Conservation (phyloP, 2,797 vertebrate genomes). For the Coregonus ussuriensis region DNA sequence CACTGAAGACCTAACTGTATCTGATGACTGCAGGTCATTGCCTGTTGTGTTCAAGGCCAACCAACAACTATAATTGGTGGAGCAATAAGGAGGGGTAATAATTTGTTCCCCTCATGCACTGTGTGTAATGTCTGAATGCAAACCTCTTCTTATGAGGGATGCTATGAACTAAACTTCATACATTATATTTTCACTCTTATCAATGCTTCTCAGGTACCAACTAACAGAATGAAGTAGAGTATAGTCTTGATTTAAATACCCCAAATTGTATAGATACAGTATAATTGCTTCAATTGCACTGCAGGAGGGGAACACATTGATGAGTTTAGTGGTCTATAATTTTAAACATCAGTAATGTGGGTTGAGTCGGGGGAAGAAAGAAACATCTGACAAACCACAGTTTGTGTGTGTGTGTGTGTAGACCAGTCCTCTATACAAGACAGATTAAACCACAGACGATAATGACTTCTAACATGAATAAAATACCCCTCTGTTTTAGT, state of each 20-base stretch:
- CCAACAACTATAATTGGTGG: not conserved
- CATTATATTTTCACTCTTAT: not conserved
- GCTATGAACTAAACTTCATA: not conserved
- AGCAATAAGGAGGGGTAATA: not conserved
- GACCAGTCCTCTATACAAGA: constrained; percentile 3
- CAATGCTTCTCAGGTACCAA: too few species aligned
- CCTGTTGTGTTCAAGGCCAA: constrained; percentile 7
- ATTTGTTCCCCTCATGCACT: too few species aligned
- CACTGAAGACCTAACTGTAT: not conserved
- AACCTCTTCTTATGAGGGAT: not conserved
- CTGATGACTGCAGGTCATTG: not conserved
- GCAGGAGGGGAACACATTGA: not conserved
- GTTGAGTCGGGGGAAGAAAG: not conserved
- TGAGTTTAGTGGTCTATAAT: constrained; percentile 28
- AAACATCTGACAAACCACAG: constrained; percentile 23
- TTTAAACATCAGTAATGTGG: constrained; percentile 28
- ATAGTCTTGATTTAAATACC: not conserved
- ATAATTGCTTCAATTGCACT: constrained; percentile 23
- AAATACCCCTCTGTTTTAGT: not conserved
- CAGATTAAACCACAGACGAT: constrained; percentile 19
- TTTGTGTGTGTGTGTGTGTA: constrained; percentile 36
- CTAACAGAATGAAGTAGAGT: too few species aligned
- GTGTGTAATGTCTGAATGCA: not conserved
- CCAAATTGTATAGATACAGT: too few species aligned
- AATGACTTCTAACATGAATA: constrained; percentile 16